Base-by-base conservation (phyloP, 2,113 vertebrate genomes). In the Onychostoma macrolepis region DNA sequence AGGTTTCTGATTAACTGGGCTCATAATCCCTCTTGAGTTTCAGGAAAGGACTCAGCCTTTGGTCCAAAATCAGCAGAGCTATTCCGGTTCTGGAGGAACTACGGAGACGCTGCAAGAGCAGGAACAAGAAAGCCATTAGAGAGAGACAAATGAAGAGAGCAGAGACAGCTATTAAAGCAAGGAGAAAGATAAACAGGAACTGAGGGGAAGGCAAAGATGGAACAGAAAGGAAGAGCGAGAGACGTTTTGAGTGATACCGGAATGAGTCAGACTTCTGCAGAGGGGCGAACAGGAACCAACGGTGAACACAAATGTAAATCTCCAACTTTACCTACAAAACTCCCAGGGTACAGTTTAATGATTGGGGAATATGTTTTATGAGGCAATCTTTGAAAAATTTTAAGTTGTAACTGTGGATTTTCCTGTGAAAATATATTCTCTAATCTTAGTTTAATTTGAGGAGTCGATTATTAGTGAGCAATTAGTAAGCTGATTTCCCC, bases 1-100 rank as follows among this genome's bases (percentile, higher is more conserved):
- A 76, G 78, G 89, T 79, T 75, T 84, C 41, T 85, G 88, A 89
- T 89, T 89, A 89, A 80, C 86, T 67, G 77, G 71, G 80, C 82
- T 67, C 79, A 84, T 88, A 90, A 90, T 90, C 87, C 87, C 89
- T 88, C 87, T 90, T 80, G 56, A 87, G 86, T 83, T 82, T 80
- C 56, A 84, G 81, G 41, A 83, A 89, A 87, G 85, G 75, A 72
- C 72, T 83, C 84, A 28, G 61, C 53, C 43, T 80, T 69, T 33
- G 56, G 87, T 78, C 76, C 74, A 45, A 74, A 63, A 67, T 79
- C 72, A 84, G 82, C 69, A 50, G 69, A 56, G 63, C 83, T 84
- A 50, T 87, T 90, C 87, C 85, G 87, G 87, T 82, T 80, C 48
- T 36, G 85, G 76, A 85, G 82, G 71, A 78, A 86, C 67, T 75